phyloP scores from a whole-genome alignment of 2,797 vertebrate species.

The Neosilurus mollespiculum region DNA sequence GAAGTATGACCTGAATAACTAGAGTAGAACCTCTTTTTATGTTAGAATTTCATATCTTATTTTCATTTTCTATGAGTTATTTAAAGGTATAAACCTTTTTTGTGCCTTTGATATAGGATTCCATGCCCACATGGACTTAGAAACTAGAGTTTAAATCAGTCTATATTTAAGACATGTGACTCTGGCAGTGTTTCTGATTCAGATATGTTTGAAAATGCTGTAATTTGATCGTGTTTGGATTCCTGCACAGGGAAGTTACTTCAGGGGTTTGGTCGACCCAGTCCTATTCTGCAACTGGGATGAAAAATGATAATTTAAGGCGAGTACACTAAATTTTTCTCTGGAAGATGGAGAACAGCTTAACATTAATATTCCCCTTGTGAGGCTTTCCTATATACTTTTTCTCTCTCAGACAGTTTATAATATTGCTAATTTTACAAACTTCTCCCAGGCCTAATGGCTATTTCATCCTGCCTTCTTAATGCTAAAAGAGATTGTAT shows the following conservation, averaged over 20 bases:
- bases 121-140: neutral
- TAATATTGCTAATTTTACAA: constrained; percentile 26
- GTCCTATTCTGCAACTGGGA: neutral
- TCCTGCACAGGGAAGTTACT: neutral
- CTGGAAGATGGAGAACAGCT: constrained; percentile 34
- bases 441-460: constrained; percentile 2
- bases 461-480: constrained; percentile 21
- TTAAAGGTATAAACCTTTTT: neutral
- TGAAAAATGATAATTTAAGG: constrained; percentile 21
- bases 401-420: constrained; percentile 24
- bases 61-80: neutral
- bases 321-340: constrained; percentile 21
- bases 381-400: constrained; percentile 13
- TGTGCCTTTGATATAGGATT: neutral
- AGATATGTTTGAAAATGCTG: neutral
- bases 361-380: constrained; percentile 22
- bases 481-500: constrained; percentile 22
- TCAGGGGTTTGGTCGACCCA: neutral
- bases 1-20: too few species aligned
- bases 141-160: neutral
- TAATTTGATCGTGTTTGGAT: neutral
- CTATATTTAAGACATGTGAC: neutral
- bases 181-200: neutral
- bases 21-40: neutral
- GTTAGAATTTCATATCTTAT: neutral